A percentile compares a stretch with the other conserved stretches of the same genome.
phyloP scores from a whole-genome alignment of 2,113 vertebrate species.

The Myocastor coypus region DNA sequence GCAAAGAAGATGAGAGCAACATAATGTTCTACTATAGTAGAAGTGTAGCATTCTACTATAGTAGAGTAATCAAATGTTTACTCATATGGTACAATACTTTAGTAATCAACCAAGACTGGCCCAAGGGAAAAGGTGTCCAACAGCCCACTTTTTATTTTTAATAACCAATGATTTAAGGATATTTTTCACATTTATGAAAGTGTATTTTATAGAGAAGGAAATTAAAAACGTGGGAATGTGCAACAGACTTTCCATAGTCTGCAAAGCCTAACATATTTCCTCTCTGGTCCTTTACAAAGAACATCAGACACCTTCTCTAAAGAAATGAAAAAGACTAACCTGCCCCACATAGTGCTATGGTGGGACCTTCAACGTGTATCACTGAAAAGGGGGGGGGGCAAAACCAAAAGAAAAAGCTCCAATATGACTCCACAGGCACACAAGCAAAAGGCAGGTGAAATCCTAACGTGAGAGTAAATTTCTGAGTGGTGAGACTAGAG shows the following conservation, averaged over 20 bases:
- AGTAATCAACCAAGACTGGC: neutral
- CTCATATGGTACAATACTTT: neutral
- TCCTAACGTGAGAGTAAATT: neutral
- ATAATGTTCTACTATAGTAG: neutral
- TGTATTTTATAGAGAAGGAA: neutral
- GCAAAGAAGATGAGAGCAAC: neutral
- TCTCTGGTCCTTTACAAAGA: neutral
- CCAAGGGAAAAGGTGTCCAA: neutral
- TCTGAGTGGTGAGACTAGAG: neutral
- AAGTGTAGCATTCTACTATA: neutral
- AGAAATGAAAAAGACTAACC: slow-evolving; percentile 24
- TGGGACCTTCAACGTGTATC: neutral
- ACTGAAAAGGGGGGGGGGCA: neutral
- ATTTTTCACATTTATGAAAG: neutral
- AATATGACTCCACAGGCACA: neutral
- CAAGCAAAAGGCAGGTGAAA: neutral
- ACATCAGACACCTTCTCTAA: neutral
- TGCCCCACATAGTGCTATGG: neutral
- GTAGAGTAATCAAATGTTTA: neutral
- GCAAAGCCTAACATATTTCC: neutral
- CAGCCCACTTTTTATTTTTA: neutral
- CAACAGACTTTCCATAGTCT: neutral
- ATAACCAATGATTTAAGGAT: neutral
- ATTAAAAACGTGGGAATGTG: neutral
- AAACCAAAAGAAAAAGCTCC: neutral